phyloP scores from a whole-genome alignment of 2,113 vertebrate genomes.

The Urocolius indicus region DNA sequence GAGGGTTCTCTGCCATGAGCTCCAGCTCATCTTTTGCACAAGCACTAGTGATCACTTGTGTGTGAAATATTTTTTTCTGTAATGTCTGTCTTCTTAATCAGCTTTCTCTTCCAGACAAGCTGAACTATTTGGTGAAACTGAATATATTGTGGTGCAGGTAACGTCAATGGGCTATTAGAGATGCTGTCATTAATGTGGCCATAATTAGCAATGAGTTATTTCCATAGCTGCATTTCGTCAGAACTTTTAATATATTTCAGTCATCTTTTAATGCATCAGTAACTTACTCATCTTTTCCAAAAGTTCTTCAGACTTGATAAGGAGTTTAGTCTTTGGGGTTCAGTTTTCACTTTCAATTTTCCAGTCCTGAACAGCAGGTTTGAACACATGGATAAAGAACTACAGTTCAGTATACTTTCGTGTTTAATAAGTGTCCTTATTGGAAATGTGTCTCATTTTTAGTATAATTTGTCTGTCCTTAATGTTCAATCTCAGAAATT shows the following conservation, averaged over 20 bases:
- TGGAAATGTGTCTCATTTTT: neutral
- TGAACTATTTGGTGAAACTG: neutral
- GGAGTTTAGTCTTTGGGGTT: neutral
- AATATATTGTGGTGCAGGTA: neutral
- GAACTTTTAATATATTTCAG: neutral
- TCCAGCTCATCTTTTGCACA: neutral
- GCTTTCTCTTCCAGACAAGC: fast-evolving
- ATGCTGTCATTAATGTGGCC: neutral
- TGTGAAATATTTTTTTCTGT: neutral
- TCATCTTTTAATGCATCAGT: neutral
- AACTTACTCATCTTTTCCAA: neutral
- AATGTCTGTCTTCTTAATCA: neutral
- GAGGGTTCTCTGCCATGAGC: neutral
- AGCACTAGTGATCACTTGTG: neutral
- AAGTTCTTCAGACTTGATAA: neutral
- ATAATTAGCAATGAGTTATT: neutral
- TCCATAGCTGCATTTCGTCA: neutral
- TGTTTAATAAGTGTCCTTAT: neutral
- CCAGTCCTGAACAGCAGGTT: neutral
- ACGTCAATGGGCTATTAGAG: neutral
- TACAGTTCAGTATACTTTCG: neutral
- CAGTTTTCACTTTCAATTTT: neutral
- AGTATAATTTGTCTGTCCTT: neutral
- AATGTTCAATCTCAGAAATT: neutral
- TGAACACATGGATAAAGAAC: neutral